phyloP scores from a whole-genome alignment of 1,140 invertebrate species.

The Anoplolepis gracilipes region DNA sequence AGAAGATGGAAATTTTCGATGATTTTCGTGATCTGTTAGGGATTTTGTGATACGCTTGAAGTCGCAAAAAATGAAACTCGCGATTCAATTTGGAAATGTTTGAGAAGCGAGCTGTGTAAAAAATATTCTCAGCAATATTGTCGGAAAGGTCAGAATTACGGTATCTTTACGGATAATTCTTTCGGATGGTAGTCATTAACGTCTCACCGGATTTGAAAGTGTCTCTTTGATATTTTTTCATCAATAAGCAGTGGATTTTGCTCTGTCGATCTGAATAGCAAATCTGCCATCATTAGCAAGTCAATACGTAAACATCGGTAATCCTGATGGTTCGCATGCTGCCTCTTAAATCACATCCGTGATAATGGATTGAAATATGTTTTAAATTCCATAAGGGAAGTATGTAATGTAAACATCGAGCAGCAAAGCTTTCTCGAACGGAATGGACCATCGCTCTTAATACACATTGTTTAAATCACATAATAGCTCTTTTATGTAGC shows the following conservation, averaged over 20 bases:
- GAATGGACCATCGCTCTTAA: background rate
- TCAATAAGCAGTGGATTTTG: background rate
- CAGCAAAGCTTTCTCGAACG: background rate
- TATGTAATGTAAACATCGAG: background rate
- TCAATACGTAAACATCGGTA: constrained; percentile 24
- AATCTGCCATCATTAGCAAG: background rate
- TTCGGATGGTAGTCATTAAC: background rate
- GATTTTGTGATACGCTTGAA: background rate
- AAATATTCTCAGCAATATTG: background rate
- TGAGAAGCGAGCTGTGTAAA: background rate
- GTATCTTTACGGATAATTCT: background rate
- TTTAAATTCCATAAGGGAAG: background rate
- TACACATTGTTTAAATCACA: background rate
- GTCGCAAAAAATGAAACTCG: background rate
- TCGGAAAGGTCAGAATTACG: background rate
- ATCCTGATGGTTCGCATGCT: background rate
- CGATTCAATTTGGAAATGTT: background rate
- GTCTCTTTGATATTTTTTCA: background rate
- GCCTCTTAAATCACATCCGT: background rate
- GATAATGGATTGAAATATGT: constrained; percentile 16
- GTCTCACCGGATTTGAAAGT: background rate
- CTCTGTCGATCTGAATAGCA: constrained; percentile 15
- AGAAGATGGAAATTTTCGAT: background rate
- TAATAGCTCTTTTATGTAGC: background rate
- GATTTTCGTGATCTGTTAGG: background rate